phyloP scores from a whole-genome alignment of 2,113 vertebrate species.

The Oenanthe oenanthe region DNA sequence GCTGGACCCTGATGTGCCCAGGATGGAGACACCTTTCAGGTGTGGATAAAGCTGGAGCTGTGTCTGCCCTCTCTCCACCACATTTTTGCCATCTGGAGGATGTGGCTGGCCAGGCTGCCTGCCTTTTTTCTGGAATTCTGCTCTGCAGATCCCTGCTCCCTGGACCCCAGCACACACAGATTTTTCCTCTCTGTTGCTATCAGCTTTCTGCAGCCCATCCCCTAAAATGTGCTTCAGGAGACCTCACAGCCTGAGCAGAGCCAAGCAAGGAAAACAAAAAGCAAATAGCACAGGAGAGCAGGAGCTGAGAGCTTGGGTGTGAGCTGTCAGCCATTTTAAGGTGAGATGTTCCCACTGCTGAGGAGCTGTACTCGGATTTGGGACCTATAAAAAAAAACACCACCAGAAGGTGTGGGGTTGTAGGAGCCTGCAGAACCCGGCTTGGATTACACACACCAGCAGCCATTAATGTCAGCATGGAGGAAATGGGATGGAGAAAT shows the following conservation, averaged over 20 bases:
- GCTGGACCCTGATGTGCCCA: not conserved
- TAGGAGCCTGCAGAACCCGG: not conserved
- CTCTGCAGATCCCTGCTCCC: not conserved
- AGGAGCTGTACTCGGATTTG: not conserved
- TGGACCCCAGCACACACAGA: not conserved
- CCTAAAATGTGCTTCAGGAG: not conserved
- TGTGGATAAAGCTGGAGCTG: not conserved
- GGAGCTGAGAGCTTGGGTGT: not conserved
- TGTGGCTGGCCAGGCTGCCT: not conserved
- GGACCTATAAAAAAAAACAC: constrained; percentile 12
- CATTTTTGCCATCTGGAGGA: not conserved
- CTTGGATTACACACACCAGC: not conserved
- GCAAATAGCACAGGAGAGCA: not conserved
- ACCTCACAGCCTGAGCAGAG: not conserved
- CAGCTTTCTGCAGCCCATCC: not conserved
- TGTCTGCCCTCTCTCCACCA: not conserved
- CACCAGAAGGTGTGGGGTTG: constrained; percentile 47
- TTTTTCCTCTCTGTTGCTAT: not conserved
- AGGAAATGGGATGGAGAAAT: not conserved
- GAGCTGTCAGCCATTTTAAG: constrained; percentile 47
- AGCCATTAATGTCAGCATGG: not conserved
- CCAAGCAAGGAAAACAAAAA: not conserved
- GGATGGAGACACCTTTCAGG: accelerated
- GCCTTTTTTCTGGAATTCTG: not conserved
- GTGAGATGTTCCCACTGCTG: constrained; percentile 33